Evolutionary conservation across 1,140 invertebrate species (phyloP).

Genomic region (Diorhabda carinulata): DNA sequence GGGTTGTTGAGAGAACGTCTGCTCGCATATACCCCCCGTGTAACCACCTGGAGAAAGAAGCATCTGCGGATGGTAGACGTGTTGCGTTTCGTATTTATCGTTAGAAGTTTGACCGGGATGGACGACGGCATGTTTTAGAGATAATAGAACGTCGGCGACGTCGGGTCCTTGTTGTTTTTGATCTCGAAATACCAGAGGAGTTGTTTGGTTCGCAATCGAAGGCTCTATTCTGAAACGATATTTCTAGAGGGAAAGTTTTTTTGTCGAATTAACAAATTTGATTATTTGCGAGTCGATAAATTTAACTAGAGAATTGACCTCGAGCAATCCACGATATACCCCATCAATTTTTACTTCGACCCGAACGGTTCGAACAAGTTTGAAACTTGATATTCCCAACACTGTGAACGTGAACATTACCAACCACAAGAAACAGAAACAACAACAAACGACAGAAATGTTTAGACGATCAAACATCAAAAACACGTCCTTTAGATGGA

Average conservation of each 20-base stretch:
- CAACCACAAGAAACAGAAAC: too few species aligned
- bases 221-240: conserved; percentile 38
- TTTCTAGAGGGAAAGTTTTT: conserved; percentile 1
- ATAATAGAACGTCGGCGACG: conserved; percentile 79
- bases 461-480: too few species aligned
- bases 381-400: too few species aligned
- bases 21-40: conserved; percentile 36
- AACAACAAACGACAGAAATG: too few species aligned
- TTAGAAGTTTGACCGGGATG: conserved; percentile 58
- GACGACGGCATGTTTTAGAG: conserved; percentile 82
- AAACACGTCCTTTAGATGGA: too few species aligned
- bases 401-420: too few species aligned
- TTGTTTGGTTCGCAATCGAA: conserved; percentile 29
- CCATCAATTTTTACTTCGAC: too few species aligned
- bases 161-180: conserved; percentile 49
- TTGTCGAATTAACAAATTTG: neutral
- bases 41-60: conserved; percentile 41
- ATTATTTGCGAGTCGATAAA: too few species aligned
- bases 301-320: too few species aligned
- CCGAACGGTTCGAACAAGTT: too few species aligned
- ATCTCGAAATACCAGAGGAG: conserved; percentile 32
- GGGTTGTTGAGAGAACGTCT: conserved; percentile 47
- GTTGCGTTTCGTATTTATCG: conserved; percentile 37
- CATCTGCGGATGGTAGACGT: conserved; percentile 40
- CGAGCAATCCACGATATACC: too few species aligned